phyloP scores from a whole-genome alignment of 2,113 vertebrate species.

The Xenus cinereus region DNA sequence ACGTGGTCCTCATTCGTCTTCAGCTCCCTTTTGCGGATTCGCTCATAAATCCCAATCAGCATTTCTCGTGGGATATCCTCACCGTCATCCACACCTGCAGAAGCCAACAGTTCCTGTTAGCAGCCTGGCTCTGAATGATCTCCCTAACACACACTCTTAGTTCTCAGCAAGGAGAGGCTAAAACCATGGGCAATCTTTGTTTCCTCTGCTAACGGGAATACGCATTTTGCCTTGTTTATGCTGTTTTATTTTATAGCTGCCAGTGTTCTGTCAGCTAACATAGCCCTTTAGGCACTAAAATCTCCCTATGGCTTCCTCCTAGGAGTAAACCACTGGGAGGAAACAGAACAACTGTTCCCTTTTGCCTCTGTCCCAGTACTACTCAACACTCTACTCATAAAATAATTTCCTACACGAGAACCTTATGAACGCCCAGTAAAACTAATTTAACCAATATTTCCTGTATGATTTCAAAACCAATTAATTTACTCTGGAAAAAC shows the following conservation, averaged over 20 bases:
- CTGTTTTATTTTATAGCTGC: not conserved
- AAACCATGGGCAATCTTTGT: accelerated
- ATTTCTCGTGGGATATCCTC: constrained; percentile 96
- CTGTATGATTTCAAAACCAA: not conserved
- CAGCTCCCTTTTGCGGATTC: constrained; percentile 93
- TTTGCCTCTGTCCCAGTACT: not conserved
- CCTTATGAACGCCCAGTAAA: not conserved
- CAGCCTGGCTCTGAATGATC: not conserved
- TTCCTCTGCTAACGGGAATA: not conserved
- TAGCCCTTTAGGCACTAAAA: not conserved
- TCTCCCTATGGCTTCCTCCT: not conserved
- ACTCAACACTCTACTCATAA: not conserved
- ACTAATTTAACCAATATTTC: not conserved
- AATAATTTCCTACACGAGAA: not conserved
- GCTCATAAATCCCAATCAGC: constrained; percentile 93
- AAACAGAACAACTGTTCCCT: not conserved
- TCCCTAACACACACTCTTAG: not conserved
- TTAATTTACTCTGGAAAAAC: not conserved
- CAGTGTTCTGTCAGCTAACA: not conserved
- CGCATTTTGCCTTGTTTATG: not conserved
- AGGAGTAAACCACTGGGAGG: not conserved
- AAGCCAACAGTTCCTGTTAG: not conserved
- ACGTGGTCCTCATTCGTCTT: constrained; percentile 97
- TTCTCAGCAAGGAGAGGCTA: not conserved
- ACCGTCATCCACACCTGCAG: constrained; percentile 91